Evolutionary conservation across 2,888 invertebrate genomes (phyloP), one percentile per base, ranked within the genome.

Genomic region (Campopleginae sp.): DNA sequence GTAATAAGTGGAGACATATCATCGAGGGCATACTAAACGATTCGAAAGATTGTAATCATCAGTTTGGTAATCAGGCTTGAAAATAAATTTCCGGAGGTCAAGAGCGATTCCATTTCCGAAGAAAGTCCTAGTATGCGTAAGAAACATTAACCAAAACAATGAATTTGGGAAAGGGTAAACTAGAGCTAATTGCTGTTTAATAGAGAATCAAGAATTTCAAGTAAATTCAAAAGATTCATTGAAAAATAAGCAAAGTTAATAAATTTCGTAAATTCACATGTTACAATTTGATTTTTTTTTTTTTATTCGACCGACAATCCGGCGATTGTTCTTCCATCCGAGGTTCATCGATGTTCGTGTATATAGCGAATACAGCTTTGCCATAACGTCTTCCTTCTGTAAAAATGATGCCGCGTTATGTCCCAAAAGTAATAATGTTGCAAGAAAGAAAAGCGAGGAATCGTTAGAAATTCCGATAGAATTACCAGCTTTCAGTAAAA

Each of bases 401-500:
- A 90, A 90, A 79, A 7, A 74, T 54, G 14, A 77, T 6, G 27
- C 12, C 6, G 54, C 58, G 14, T 27, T 14, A 14, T 5, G 27
- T 14, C 27, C 0, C 27, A 5, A 4, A 5, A 27, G 48, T 70
- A 23, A 19, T 38, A 42, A 66, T 42, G 31, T 74, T 27, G 12
- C 14, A 6, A 10, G n/a, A 44, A 70, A 54, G 46, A 27, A 42
- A 19, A 2, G 54, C 6, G 48, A 74, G 44, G 27, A 38, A 71
- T 79, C 10, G 17, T 17, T 61, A n/a, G 19, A 65, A 17, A 71
- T 44, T 58, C 54, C 10, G 75, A 38, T 90, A 84, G 91, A 94
- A 91, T 94, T 94, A 95, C 97, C 95, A 86, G 96, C 95, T 94
- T 95, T 96, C 6, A 96, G 90, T 87, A 96, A 95, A 0, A 97